These are phyloP conservation scores for Ephestia elutella DNA, from an alignment of 1,140 invertebrate species.

Conservation along the genomic window DNA sequence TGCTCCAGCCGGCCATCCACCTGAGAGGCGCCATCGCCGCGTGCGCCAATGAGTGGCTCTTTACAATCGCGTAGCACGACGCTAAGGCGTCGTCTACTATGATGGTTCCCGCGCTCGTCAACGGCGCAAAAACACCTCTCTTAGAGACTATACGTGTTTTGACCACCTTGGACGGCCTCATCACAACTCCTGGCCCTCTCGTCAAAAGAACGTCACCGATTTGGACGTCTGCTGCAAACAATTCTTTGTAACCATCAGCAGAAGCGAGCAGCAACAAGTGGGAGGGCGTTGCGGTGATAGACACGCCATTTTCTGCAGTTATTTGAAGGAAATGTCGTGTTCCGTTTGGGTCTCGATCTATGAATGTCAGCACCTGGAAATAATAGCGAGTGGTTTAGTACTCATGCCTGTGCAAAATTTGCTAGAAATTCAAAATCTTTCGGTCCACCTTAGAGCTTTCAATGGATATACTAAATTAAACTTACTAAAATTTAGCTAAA, in stretches of 20 bases:
- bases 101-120: conserved; percentile 90
- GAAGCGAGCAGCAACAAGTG: conserved; percentile 82
- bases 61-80: conserved; percentile 95
- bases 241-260: conserved; percentile 65
- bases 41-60: conserved; percentile 90
- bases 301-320: conserved; percentile 79
- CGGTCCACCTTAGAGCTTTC: too few species aligned
- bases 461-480: too few species aligned
- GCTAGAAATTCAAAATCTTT: too few species aligned
- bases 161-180: conserved; percentile 79
- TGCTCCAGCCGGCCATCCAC: conserved; percentile 47
- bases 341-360: conserved; percentile 84
- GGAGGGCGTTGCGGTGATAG: conserved; percentile 87
- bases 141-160: conserved; percentile 74
- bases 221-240: conserved; percentile 52
- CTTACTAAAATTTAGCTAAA: too few species aligned
- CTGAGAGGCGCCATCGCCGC: conserved; percentile 87
- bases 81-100: conserved; percentile 93
- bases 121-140: conserved; percentile 90
- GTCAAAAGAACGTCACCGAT: conserved; percentile 71
- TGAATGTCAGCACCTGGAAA: conserved; percentile 79
- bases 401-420: too few species aligned
- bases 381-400: conserved; percentile 8
- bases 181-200: conserved; percentile 59
- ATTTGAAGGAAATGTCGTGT: conserved; percentile 83